Evolutionary conservation across 2,113 vertebrate genomes (phyloP), one percentile per base, ranked within the genome.

Genomic region (Eublepharis macularius): DNA sequence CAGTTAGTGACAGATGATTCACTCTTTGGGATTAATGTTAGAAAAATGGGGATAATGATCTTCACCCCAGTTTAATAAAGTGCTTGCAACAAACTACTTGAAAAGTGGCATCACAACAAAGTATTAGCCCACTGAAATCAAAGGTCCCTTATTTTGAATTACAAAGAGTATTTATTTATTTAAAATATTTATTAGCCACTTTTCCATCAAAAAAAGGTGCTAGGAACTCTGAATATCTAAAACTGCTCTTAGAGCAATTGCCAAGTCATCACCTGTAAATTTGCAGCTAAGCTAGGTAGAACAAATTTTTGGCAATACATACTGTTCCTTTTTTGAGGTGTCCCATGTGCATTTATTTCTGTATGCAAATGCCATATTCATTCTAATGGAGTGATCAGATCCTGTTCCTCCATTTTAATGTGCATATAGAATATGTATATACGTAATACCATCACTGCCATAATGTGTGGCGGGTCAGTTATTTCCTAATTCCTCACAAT

Each of bases 1-100:
- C 39, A 84, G 75, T 88, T 93, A 73, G 75, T 92, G 93, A 94
- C 76, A 91, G 92, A 94, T 94, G 79, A 94, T 83, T 86, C 73
- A 83, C 77, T 85, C 74, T 86, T 57, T 84, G 87, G 74, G 88
- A 90, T 90, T 93, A 92, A 87, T 72, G 19, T 36, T 80, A 86
- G 81, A 90, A 93, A 47, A 88, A 79, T 13, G 16, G 47, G 0
- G 21, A 91, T 66, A 43, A 66, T 76, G 3, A 76, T 85, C 63
- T 9, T 76, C 81, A 43, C 9, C 84, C 76, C 11, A 70, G 78
- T 29, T 29, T 78, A 84, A 32, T 60, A 68, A 87, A 69, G 2
- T 43, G 4, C 2, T 89, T 43, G 26, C 84, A 74, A 16, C 45
- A 21, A 54, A 85, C 74, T 73, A 39, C n/a, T 76, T 83, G n/a